These are phyloP conservation scores for Vesta saturnalis DNA, from an alignment of 2,888 invertebrate species.

Conservation along the genomic window DNA sequence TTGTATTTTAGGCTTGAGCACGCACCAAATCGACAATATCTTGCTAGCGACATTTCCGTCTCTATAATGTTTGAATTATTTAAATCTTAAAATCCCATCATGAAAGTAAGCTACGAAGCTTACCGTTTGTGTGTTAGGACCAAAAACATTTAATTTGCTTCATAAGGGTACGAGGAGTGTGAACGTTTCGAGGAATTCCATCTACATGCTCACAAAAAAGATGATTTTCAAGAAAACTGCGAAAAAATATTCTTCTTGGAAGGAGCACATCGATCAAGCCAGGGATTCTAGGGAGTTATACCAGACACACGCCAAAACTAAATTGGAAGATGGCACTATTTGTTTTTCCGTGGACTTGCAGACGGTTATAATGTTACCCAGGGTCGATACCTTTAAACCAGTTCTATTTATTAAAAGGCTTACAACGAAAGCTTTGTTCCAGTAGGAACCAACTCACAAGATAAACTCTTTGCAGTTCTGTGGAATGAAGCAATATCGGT, in stretches of 20 bases:
- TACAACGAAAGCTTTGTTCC: constrained; percentile 28
- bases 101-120: constrained; percentile 23
- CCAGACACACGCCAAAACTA: background rate
- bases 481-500: constrained; percentile 9
- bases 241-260: background rate
- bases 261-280: background rate
- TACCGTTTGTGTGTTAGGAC: constrained; percentile 23
- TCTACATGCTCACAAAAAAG: constrained; percentile 12
- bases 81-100: constrained; percentile 24
- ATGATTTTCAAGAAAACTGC: constrained; percentile 11
- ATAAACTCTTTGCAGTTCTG: constrained; percentile 12
- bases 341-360: constrained; percentile 31
- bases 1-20: constrained; percentile 8
- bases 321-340: background rate
- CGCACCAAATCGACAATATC: constrained; percentile 16
- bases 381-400: constrained; percentile 20
- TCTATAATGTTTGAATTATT: constrained; percentile 10
- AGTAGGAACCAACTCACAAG: background rate
- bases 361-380: constrained; percentile 21
- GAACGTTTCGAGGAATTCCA: constrained; percentile 30
- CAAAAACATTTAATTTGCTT: constrained; percentile 37
- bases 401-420: constrained; percentile 21
- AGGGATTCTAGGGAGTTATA: background rate
- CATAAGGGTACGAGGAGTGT: constrained; percentile 37
- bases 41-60: constrained; percentile 15